Base-by-base conservation (phyloP, 1,140 invertebrate species). In the Octopus sinensis region DNA sequence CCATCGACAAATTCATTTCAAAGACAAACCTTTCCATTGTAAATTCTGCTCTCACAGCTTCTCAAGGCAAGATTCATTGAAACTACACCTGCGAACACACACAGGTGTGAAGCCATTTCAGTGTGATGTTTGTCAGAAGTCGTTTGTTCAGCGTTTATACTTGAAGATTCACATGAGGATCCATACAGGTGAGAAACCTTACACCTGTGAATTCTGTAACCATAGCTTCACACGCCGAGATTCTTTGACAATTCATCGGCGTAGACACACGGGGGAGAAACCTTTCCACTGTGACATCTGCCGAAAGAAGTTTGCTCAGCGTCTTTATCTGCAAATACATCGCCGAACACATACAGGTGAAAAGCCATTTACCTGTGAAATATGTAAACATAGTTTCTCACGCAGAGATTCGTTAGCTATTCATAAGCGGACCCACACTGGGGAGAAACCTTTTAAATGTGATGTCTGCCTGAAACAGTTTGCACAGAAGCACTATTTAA, bases 231-330 rank as follows among this genome's bases (percentile, higher is more conserved):
- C 96, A 17, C 92, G 97, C 53, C 96, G 95, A 82, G 96, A 98
- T 92, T 97, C 98, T 91, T 92, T 98, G 84, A 96, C 96, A 52
- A 92, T 98, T 73, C 96, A 98, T 91, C 97, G 96, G 95, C 97
- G 97, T 90, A 92, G 96, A 77, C 96, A 98, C 51, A 84, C 7
- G 13, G 81, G 81, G 17, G 56, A 52, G 13, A 78, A 80, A 30
- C 97, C 97, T 0, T 98, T 97, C 92, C 95, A 95, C 23, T 98
- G 97, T 90, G 94, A 94, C 79, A 95, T 97, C 86, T 98, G 97
- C 89, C 94, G 95, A 85, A 93, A 96, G 12, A 96, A 96, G 1
- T 98, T 98, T 90, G 96, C 96, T 52, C 96, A 98, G 91, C 93
- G 96, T 78, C 97, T 95, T 56, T 97, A 98, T 91, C 78, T 92